Conservation (phyloP, 2,113 vertebrate species). For the Mystacornis crossleyi region DNA sequence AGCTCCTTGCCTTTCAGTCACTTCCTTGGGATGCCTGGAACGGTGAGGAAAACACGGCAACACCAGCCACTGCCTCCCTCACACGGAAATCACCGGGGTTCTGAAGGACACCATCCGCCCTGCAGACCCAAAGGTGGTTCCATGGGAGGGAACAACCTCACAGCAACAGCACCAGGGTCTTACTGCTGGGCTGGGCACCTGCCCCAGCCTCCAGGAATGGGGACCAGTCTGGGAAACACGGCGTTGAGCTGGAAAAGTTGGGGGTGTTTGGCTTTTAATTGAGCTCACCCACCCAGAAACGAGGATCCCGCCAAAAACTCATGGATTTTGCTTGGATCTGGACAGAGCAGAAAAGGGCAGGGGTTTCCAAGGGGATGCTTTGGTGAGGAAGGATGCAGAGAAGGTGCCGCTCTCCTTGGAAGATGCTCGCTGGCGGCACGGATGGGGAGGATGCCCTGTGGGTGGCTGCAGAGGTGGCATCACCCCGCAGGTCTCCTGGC, state of each 20-base stretch:
- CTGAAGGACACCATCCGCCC: background rate
- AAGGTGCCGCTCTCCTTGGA: background rate
- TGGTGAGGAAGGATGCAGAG: background rate
- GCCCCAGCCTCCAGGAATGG: background rate
- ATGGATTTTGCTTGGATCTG: slow-evolving; percentile 58
- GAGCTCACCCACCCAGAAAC: slow-evolving; percentile 3
- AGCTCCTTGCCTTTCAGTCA: background rate
- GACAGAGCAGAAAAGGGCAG: background rate
- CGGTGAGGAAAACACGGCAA: background rate
- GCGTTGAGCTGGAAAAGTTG: background rate
- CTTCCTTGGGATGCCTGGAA: background rate
- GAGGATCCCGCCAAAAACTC: slow-evolving; percentile 4
- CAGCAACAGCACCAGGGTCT: background rate
- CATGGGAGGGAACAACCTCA: background rate
- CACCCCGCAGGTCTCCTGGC: background rate
- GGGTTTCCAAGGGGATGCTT: background rate
- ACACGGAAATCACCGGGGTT: background rate
- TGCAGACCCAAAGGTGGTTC: background rate
- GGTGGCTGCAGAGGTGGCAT: background rate
- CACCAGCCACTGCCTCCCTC: background rate
- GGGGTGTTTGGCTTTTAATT: background rate
- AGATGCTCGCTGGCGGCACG: fast-evolving
- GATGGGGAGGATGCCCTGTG: fast-evolving
- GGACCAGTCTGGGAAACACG: background rate
- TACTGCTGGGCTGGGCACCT: background rate